Evolutionary conservation across 2,113 vertebrate genomes (phyloP).

Genomic region (Narcine bancroftii): DNA sequence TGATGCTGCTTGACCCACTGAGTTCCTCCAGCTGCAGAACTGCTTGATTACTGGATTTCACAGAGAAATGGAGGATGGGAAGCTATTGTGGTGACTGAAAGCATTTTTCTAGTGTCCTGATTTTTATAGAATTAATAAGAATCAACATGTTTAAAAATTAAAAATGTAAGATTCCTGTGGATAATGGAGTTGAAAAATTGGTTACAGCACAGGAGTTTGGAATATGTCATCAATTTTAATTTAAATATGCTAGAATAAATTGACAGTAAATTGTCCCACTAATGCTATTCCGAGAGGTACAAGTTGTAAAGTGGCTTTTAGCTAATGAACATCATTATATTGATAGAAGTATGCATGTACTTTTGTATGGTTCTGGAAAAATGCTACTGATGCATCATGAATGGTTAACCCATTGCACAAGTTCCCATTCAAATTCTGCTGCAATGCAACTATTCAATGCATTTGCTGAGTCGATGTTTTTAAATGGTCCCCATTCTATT

Average conservation of each 20-base stretch:
- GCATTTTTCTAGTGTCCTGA: not conserved
- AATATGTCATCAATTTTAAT: not conserved
- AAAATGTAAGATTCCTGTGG: not conserved
- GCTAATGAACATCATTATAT: slow-evolving; percentile 11
- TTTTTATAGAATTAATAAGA: not conserved
- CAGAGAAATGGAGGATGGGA: not conserved
- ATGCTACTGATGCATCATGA: not conserved
- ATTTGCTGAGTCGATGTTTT: no score
- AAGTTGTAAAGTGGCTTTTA: slow-evolving; percentile 11
- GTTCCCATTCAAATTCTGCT: not conserved
- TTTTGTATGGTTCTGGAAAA: not conserved
- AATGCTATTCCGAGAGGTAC: not conserved
- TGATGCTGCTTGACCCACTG: no score
- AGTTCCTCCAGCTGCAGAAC: no score
- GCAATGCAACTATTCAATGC: no score
- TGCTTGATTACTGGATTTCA: not conserved
- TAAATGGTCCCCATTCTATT: no score
- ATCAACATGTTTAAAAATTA: not conserved
- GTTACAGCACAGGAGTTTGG: not conserved
- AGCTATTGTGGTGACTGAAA: not conserved
- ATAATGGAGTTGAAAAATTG: not conserved
- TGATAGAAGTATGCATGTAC: not conserved
- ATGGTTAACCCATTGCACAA: not conserved
- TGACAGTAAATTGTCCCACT: slow-evolving; percentile 11
- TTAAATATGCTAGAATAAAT: not conserved